Conservation (phyloP, 1,140 invertebrate genomes). For the Polypedilum pembai region DNA sequence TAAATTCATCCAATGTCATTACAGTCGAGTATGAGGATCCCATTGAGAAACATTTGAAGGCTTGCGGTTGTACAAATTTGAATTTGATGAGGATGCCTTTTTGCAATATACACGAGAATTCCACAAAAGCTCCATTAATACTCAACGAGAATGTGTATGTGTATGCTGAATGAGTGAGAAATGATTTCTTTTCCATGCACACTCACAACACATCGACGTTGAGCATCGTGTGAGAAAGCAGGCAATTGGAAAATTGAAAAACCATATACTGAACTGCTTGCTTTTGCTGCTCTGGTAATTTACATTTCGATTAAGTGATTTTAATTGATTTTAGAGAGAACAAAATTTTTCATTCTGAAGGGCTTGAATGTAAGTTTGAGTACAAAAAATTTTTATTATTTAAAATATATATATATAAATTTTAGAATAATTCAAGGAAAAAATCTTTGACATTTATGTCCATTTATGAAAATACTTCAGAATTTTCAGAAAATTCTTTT, state of each 20-base stretch:
- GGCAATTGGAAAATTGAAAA: slow-evolving; percentile 11
- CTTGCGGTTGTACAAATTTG: slow-evolving; percentile 4
- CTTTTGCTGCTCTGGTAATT: neutral
- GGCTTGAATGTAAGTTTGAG: no score
- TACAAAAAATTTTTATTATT: no score
- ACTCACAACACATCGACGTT: no score
- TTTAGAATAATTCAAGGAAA: no score
- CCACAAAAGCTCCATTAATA: neutral
- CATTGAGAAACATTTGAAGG: no score
- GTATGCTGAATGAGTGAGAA: neutral
- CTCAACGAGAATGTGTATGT: neutral
- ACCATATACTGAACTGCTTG: neutral
- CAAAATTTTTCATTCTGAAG: neutral
- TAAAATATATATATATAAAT: no score
- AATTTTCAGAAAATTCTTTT: no score
- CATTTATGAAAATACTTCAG: no score
- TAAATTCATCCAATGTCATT: no score
- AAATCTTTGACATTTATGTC: no score
- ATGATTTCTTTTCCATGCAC: neutral
- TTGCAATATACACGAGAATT: neutral
- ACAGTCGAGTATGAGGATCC: no score
- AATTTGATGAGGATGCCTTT: slow-evolving; percentile 18
- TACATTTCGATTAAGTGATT: slow-evolving; percentile 26
- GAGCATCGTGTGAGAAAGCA: neutral
- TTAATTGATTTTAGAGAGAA: slow-evolving; percentile 24